Percentiles rank a stretch among this genome's conserved stretches.
Evolutionary conservation across 2,113 vertebrate species (phyloP).

Genomic region (Varanus salvator): DNA sequence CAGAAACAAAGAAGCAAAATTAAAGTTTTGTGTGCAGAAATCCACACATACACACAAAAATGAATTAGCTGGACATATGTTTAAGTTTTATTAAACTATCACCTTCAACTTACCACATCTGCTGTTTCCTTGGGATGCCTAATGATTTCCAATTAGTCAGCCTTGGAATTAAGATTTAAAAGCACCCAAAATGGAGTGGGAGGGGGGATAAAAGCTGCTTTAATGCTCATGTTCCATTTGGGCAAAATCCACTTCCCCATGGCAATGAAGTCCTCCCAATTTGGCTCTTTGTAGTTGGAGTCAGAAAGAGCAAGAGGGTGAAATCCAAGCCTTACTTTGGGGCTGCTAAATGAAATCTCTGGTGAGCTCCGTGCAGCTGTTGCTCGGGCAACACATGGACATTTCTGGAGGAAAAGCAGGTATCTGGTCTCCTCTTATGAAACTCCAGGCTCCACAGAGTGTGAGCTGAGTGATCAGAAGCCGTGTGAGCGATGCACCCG

Average conservation of each 20-base stretch:
- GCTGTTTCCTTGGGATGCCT: conserved; percentile 42
- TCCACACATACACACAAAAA: neutral
- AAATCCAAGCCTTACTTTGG: neutral
- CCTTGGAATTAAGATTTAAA: conserved; percentile 19
- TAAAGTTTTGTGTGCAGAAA: conserved; percentile 48
- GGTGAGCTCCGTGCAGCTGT: neutral
- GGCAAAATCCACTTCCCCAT: neutral
- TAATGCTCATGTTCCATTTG: neutral
- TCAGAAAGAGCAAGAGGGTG: rapidly evolving
- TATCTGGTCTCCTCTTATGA: conserved; percentile 2
- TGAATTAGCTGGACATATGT: conserved; percentile 68
- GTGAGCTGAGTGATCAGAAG: neutral
- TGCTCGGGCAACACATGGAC: too few relatives aligned
- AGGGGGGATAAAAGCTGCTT: rapidly evolving
- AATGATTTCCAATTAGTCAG: conserved; percentile 57
- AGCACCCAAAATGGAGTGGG: too few relatives aligned
- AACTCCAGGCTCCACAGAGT: neutral
- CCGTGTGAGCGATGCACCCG: too few relatives aligned
- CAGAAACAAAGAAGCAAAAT: conserved; percentile 66
- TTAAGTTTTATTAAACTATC: conserved; percentile 66
- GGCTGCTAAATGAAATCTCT: rapidly evolving
- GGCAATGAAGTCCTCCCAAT: neutral
- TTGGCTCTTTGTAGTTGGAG: neutral
- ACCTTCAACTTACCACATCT: conserved; percentile 27
- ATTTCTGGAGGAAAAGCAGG: neutral